Evolutionary conservation across 2,113 vertebrate species (phyloP), one percentile per base, ranked within the genome.

Genomic region (Chloropsis hardwickii): DNA sequence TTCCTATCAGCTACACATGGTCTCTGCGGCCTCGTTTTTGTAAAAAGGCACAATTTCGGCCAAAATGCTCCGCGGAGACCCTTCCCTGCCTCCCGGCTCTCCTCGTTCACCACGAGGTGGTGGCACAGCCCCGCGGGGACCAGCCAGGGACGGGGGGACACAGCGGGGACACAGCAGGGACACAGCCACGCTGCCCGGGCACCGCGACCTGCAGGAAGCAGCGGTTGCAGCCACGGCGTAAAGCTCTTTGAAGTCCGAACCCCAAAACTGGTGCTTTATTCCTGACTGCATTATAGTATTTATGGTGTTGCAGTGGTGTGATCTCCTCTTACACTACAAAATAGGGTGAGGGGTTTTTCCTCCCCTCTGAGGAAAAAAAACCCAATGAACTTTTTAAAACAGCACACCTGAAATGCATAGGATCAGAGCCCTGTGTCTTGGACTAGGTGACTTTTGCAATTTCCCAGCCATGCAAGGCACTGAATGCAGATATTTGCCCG

Each of bases 321-420:
- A 76, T 57, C 77, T 61, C n/a, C 37, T 85, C 37, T 56, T 40
- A 40, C 7, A 2, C 16, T 57, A 79, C 31, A 33, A 58, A 61
- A 56, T 22, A 67, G 7, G 12, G 12, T 9, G 31, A 67, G 16
- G 23, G 1, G 4, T 5, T 29, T 31, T 8, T 0, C 1, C 11
- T 12, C 5, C 2, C 15, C 20, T 27, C 47, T 0, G 1, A 50
- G 24, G 24, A 33, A 74, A 72, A 54, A 18, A 22, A 1, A 37
- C 8, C 1, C 7, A 23, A 7, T 4, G 4, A 60, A 17, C 3
- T n/a, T 27, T 66, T 66, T 74, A 45, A 77, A 89, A 22, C 1
- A 66, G 31, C 2, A 2, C 27, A 48, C 45, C 22, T 47, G 24
- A 56, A 85, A 79, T 22, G 44, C 14, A 40, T 1, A 67, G 39